These are phyloP conservation scores for Mesoclemmys tuberculata DNA, from an alignment of 2,113 vertebrate genomes.

Conservation along the genomic window DNA sequence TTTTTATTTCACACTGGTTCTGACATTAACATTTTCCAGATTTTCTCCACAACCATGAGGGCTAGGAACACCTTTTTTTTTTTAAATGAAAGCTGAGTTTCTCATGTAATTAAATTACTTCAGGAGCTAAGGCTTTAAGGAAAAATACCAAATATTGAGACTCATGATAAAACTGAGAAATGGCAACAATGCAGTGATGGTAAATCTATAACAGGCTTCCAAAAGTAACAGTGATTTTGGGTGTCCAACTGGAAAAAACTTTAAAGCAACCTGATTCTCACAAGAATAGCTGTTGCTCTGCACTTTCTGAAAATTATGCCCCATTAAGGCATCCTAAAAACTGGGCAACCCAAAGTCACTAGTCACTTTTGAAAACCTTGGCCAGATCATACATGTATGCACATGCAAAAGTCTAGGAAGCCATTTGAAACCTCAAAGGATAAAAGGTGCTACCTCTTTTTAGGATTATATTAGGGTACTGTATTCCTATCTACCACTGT, in stretches of 20 bases:
- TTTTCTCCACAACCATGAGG: accelerated
- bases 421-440: not conserved
- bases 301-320: not conserved
- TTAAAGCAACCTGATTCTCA: not conserved
- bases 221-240: not conserved
- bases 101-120: not conserved
- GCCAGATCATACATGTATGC: too few species aligned
- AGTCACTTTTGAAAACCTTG: too few species aligned
- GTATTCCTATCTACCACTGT: not conserved
- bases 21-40: not conserved
- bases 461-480: not conserved
- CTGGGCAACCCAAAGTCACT: too few species aligned
- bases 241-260: not conserved
- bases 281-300: not conserved
- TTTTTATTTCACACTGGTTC: not conserved
- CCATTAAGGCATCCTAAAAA: too few species aligned
- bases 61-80: not conserved
- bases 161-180: too few species aligned
- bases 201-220: too few species aligned
- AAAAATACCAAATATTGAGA: not conserved
- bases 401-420: not conserved
- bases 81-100: not conserved
- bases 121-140: not conserved
- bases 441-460: not conserved
- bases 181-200: too few species aligned